Evolutionary conservation across 2,888 invertebrate genomes (phyloP).

Genomic region (Tethea ocularis): DNA sequence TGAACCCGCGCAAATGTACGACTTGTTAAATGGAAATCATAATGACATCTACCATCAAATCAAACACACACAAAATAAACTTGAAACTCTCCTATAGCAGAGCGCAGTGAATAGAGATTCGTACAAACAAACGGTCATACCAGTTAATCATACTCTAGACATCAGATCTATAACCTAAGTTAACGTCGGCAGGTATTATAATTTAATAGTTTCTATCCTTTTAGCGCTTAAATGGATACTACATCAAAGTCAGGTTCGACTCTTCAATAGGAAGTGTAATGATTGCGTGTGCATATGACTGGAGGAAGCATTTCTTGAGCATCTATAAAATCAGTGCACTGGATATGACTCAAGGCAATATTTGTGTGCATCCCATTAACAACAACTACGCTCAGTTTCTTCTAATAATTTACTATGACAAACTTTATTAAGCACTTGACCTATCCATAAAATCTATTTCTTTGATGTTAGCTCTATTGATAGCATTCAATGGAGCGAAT

Average conservation of each 20-base stretch:
- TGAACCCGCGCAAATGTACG: background rate
- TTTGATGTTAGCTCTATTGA: slow-evolving; percentile 37
- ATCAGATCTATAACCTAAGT: slow-evolving; percentile 45
- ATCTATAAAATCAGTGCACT: slow-evolving; percentile 37
- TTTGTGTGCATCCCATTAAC: slow-evolving; percentile 19
- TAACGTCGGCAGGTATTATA: slow-evolving; percentile 36
- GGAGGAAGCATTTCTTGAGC: slow-evolving; percentile 48
- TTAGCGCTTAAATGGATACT: slow-evolving; percentile 61
- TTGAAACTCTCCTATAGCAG: slow-evolving; percentile 21
- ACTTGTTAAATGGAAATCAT: background rate
- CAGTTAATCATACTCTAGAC: slow-evolving; percentile 48
- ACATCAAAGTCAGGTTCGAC: slow-evolving; percentile 61
- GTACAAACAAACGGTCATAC: slow-evolving; percentile 27
- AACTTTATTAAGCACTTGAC: slow-evolving; percentile 5
- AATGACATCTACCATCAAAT: background rate
- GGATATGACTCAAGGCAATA: slow-evolving; percentile 19
- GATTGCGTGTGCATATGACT: slow-evolving; percentile 50
- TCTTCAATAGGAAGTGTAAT: slow-evolving; percentile 65
- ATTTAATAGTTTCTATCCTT: slow-evolving; percentile 55
- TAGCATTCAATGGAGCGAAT: slow-evolving; percentile 54
- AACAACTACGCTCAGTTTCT: slow-evolving; percentile 3
- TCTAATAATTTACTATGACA: slow-evolving; percentile 5
- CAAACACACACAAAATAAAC: background rate
- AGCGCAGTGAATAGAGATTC: slow-evolving; percentile 12
- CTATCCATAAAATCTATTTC: slow-evolving; percentile 34